Percentiles rank a stretch among this genome's conserved stretches.
These are phyloP conservation scores for Empidonax traillii DNA, from an alignment of 2,113 vertebrate species.

Conservation along the genomic window DNA sequence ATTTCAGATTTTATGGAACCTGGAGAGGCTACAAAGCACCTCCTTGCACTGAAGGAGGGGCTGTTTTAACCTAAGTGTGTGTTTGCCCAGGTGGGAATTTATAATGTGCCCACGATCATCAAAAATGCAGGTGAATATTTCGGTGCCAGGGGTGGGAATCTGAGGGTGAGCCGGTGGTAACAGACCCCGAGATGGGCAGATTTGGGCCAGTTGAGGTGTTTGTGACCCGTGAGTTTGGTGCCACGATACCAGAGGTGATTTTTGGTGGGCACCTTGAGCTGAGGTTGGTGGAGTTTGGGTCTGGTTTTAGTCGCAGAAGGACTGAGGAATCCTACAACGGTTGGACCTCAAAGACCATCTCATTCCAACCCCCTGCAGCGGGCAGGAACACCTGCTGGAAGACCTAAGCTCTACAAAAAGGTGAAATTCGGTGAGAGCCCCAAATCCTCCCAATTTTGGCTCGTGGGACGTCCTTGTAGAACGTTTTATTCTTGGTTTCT, in stretches of 20 bases:
- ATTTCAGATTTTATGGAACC: neutral
- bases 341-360: neutral
- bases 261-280: fast-evolving
- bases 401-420: neutral
- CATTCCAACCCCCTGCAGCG: neutral
- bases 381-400: neutral
- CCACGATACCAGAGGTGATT: fast-evolving
- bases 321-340: neutral
- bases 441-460: neutral
- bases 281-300: neutral
- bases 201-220: fast-evolving
- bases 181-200: neutral
- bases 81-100: neutral
- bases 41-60: neutral
- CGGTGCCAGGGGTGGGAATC: neutral
- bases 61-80: neutral
- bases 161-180: neutral
- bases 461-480: fast-evolving
- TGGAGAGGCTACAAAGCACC: neutral
- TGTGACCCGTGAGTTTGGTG: fast-evolving
- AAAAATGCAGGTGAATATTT: neutral
- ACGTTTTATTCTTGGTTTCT: neutral
- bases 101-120: no score
- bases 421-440: neutral
- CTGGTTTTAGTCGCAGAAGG: neutral